phyloP scores from a whole-genome alignment of 1,140 invertebrate genomes.

The Hyles vespertilio region DNA sequence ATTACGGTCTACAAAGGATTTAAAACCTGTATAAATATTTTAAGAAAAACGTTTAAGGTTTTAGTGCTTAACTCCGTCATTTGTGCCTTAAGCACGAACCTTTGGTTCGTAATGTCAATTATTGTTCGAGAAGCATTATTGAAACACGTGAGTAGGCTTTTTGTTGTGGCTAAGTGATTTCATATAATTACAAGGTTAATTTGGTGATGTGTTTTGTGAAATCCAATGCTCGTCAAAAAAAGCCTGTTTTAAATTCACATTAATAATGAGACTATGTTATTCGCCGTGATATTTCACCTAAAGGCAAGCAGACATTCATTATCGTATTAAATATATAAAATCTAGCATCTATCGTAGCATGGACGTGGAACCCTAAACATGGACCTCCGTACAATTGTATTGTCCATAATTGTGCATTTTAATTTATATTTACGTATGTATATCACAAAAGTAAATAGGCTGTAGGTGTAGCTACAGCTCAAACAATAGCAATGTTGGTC shows the following conservation, averaged over 20 bases:
- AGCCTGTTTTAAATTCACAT: not conserved
- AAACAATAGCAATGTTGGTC: constrained; percentile 43
- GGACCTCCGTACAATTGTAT: constrained; percentile 66
- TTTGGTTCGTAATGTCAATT: no score
- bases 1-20: no score
- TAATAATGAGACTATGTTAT: not conserved
- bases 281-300: not conserved
- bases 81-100: no score
- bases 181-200: no score
- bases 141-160: no score
- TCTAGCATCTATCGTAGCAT: constrained; percentile 52
- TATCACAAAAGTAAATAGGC: constrained; percentile 57
- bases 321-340: constrained; percentile 53
- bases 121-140: no score
- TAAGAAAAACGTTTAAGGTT: no score
- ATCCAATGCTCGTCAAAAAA: not conserved
- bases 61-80: no score
- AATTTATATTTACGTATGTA: constrained; percentile 52
- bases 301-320: constrained; percentile 38
- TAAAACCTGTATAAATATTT: no score
- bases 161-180: no score
- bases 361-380: constrained; percentile 51
- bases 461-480: constrained; percentile 21
- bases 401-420: constrained; percentile 70
- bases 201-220: no score